These are phyloP conservation scores for Amphiprion percula DNA, from an alignment of 2,113 vertebrate genomes.

Conservation along the genomic window DNA sequence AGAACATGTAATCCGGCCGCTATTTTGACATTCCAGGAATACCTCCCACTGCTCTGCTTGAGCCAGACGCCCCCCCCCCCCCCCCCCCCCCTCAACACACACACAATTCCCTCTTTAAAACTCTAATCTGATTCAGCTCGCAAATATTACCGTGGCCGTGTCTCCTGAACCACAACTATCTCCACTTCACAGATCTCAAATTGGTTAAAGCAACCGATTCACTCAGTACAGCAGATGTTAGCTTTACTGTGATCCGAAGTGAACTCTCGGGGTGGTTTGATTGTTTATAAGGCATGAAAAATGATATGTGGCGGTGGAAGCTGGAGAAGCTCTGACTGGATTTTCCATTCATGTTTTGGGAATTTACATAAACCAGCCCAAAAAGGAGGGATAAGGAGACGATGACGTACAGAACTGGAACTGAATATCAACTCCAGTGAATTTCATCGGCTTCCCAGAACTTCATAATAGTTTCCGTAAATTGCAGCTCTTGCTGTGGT, in stretches of 20 bases:
- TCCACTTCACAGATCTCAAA: background rate
- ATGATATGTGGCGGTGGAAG: too few relatives aligned
- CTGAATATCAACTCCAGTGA: background rate
- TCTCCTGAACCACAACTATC: background rate
- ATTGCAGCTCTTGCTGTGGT: background rate
- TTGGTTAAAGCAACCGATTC: background rate
- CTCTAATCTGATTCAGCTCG: slow-evolving; percentile 2
- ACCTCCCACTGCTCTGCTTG: slow-evolving; percentile 15
- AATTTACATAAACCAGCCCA: background rate
- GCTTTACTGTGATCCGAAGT: background rate
- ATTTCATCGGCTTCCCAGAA: background rate
- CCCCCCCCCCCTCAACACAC: background rate
- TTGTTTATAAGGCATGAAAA: too few relatives aligned
- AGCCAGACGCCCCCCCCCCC: background rate
- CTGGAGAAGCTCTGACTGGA: too few relatives aligned
- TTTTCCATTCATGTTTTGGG: background rate
- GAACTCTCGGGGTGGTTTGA: background rate
- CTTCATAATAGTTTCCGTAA: background rate
- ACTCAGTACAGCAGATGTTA: too few relatives aligned
- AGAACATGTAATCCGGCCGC: slow-evolving; percentile 68
- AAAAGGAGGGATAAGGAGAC: background rate
- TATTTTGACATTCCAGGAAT: slow-evolving; percentile 69
- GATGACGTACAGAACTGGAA: background rate
- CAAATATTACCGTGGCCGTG: background rate
- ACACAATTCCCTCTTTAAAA: background rate